Percentiles rank a stretch among this genome's conserved stretches.
These are phyloP conservation scores for Parauchenoglanis punctatus DNA, from an alignment of 2,797 vertebrate genomes.

Conservation along the genomic window DNA sequence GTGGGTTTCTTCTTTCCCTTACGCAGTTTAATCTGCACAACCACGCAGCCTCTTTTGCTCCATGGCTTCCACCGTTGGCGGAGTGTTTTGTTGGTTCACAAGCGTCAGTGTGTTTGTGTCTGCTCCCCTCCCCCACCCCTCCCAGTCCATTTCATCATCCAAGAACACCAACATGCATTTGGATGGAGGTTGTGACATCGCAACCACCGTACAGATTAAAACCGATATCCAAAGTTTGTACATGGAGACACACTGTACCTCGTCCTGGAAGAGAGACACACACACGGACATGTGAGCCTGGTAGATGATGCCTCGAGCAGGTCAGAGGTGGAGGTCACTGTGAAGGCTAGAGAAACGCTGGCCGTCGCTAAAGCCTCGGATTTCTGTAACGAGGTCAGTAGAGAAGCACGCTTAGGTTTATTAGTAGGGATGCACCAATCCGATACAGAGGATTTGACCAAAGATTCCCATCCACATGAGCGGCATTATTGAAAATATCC, in stretches of 20 bases:
- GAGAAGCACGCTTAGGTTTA: not conserved
- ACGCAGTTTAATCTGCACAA: constrained; percentile 6
- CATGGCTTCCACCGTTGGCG: constrained; percentile 63
- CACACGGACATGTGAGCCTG: constrained; percentile 63
- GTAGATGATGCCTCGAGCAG: constrained; percentile 48
- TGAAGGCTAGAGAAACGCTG: not conserved
- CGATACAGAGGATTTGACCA: not conserved
- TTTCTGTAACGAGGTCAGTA: not conserved
- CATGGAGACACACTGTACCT: not conserved
- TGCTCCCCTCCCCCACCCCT: constrained; percentile 24
- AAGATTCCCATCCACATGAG: not conserved
- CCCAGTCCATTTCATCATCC: constrained; percentile 44
- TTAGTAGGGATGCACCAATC: not conserved
- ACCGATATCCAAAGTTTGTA: constrained; percentile 22
- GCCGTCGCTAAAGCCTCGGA: too few species aligned
- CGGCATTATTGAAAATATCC: not conserved
- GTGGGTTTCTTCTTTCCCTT: not conserved
- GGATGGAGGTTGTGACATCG: constrained; percentile 50
- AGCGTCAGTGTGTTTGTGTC: constrained; percentile 66
- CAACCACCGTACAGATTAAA: constrained; percentile 19
- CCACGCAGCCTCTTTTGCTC: constrained; percentile 17
- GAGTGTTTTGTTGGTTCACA: constrained; percentile 62
- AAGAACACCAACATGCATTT: constrained; percentile 53
- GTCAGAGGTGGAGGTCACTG: constrained; percentile 65
- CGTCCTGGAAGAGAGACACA: constrained; percentile 64